A percentile compares a stretch with the other conserved stretches of the same genome.
These are phyloP conservation scores for Carduelis carduelis DNA, from an alignment of 2,797 vertebrate species.

Conservation along the genomic window DNA sequence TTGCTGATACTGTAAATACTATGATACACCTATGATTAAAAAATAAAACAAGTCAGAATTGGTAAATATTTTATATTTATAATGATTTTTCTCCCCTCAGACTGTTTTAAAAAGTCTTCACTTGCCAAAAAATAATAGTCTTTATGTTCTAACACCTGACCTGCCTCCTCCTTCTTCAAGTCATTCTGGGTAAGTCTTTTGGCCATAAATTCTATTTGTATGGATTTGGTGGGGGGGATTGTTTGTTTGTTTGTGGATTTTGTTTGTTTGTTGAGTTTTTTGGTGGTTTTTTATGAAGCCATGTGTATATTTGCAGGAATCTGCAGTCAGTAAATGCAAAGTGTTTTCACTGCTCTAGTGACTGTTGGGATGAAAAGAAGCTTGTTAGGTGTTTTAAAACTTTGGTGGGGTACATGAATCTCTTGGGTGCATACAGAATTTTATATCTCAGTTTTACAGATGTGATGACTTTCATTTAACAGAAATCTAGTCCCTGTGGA, in stretches of 20 bases:
- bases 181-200: slow-evolving; percentile 88
- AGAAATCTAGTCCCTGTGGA: not conserved
- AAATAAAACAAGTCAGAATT: not conserved
- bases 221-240: not conserved
- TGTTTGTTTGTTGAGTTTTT: not conserved
- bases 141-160: slow-evolving; percentile 97
- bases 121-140: slow-evolving; percentile 98
- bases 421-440: not conserved
- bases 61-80: not conserved
- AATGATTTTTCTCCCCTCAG: slow-evolving; percentile 72
- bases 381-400: not conserved
- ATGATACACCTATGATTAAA: not conserved
- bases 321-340: not conserved
- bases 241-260: not conserved
- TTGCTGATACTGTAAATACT: not conserved
- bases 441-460: not conserved
- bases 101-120: slow-evolving; percentile 94
- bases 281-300: not conserved
- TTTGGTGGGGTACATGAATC: not conserved
- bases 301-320: not conserved
- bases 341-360: not conserved
- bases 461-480: not conserved
- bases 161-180: slow-evolving; percentile 90
- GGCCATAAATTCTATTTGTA: not conserved
- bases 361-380: not conserved